These are phyloP conservation scores for Tragelaphus imberbis DNA, from an alignment of 2,113 vertebrate genomes.

Conservation along the genomic window DNA sequence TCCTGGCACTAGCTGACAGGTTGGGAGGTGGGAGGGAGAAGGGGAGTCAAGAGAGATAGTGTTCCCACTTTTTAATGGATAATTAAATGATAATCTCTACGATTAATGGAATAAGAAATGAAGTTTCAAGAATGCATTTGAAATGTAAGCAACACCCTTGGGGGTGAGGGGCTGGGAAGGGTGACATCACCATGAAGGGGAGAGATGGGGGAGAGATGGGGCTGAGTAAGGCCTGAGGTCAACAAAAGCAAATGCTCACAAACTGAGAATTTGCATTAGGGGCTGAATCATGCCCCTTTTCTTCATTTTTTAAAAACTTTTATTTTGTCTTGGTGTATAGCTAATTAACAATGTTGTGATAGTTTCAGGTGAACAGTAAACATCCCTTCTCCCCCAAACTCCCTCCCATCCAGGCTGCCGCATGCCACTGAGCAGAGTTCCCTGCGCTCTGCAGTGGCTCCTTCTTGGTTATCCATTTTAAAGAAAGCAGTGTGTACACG, in stretches of 20 bases:
- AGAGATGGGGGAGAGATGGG: neutral
- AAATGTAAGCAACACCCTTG: neutral
- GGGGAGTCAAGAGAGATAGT: neutral
- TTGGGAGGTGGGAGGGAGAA: neutral
- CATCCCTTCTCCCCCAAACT: rapidly evolving
- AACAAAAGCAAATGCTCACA: neutral
- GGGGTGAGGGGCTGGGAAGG: neutral
- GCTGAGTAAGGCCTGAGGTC: neutral
- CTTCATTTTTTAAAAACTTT: neutral
- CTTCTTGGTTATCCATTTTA: neutral
- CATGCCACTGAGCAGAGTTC: neutral
- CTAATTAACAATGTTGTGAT: neutral
- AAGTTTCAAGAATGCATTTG: neutral
- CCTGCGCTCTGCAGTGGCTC: neutral
- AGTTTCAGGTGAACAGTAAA: neutral
- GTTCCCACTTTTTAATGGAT: neutral
- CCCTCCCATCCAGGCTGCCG: neutral
- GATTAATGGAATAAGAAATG: neutral
- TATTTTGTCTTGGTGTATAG: rapidly evolving
- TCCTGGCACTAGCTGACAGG: neutral
- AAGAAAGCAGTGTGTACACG: neutral
- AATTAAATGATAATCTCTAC: neutral
- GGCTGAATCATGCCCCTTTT: neutral
- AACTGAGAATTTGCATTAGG: neutral
- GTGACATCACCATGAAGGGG: neutral